phyloP scores from a whole-genome alignment of 2,113 vertebrate species.

The Tachuris rubrigastra region DNA sequence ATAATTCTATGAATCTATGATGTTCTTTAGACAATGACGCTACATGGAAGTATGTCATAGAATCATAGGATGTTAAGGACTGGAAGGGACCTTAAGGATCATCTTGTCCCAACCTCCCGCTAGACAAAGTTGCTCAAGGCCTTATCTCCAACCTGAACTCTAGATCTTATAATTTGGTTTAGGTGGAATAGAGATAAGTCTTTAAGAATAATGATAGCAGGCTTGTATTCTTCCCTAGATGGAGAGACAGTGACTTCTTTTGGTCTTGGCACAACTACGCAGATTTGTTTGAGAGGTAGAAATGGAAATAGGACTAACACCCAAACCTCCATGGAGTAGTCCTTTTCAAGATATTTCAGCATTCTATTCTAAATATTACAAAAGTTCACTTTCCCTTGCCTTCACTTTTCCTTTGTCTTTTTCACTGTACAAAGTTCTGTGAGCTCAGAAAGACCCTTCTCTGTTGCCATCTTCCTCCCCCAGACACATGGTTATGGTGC shows the following conservation, averaged over 20 bases:
- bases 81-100: background rate
- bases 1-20: background rate
- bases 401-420: background rate
- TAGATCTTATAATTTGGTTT: background rate
- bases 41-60: background rate
- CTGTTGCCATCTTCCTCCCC: background rate
- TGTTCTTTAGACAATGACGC: background rate
- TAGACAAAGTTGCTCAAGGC: background rate
- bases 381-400: background rate
- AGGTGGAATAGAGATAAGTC: background rate
- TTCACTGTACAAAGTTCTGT: background rate
- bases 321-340: background rate
- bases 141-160: background rate
- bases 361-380: background rate
- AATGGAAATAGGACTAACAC: background rate
- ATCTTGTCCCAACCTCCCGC: background rate
- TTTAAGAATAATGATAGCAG: background rate
- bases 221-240: background rate
- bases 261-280: background rate
- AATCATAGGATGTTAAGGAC: background rate
- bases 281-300: background rate
- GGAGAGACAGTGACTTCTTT: background rate
- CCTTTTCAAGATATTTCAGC: background rate
- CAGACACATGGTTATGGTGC: rapidly evolving
- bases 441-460: background rate